These are phyloP conservation scores for Macrocentrus cingulum DNA, from an alignment of 1,140 invertebrate species.

Conservation along the genomic window DNA sequence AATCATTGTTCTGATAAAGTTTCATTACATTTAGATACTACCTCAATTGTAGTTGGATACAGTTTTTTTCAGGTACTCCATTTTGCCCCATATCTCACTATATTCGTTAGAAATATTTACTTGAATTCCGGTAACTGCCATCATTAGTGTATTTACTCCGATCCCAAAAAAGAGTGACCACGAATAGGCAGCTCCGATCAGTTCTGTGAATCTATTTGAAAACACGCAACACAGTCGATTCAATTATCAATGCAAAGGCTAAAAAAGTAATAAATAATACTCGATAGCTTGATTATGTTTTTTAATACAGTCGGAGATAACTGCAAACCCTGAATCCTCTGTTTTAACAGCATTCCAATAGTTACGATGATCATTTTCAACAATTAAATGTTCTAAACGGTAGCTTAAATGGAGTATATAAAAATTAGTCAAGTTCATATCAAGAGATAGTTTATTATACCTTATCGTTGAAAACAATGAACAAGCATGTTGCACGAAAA, in stretches of 20 bases:
- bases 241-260: no score
- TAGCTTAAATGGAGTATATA: constrained; percentile 1
- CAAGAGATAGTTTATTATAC: no score
- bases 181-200: neutral
- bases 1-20: no score
- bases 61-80: no score
- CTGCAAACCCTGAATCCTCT: neutral
- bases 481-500: constrained; percentile 26
- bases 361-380: neutral
- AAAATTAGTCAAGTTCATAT: no score
- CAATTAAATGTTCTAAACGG: constrained; percentile 4
- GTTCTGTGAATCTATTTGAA: constrained; percentile 7
- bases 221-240: no score
- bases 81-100: no score
- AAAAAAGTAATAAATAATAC: no score
- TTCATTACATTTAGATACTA: no score
- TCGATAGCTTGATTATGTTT: constrained; percentile 3
- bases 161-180: constrained; percentile 5
- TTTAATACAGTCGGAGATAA: constrained; percentile 10
- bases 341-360: neutral
- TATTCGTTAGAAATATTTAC: no score
- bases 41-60: no score
- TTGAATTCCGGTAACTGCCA: constrained; percentile 11
- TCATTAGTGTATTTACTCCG: neutral
- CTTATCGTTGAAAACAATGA: constrained; percentile 21